Evolutionary conservation across 1,140 invertebrate species (phyloP), one percentile per base, ranked within the genome.

Genomic region (Macrocentrus cingulum): DNA sequence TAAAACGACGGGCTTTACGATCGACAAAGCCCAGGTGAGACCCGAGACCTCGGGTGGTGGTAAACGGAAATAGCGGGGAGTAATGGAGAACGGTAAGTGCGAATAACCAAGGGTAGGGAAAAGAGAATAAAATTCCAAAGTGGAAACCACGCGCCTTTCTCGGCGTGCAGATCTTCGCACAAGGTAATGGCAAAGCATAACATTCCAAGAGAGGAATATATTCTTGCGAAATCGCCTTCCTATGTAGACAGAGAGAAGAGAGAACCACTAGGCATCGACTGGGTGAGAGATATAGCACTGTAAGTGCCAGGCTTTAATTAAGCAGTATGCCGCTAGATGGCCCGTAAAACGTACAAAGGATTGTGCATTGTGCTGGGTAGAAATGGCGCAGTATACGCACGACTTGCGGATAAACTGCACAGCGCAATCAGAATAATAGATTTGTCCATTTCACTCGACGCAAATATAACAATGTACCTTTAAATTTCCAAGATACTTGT

Each of bases 81-180:
- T 58, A 58, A 58, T 58, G 56, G 56, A 34, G 55, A 57, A 57
- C 37, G 42, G 55, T 57, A 57, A 57, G 55, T 57, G 55, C 55
- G 55, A 57, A 45, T 32, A 51, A 51, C 29, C 15, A 13, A n/a
- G 1, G 34, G 13, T 15, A 13, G 25, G 32, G 29, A 15, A 37
- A 49, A 37, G 19, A 51, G 25, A 11, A 51, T 51, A 37, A 51
- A 51, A 51, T 51, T 51, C 29, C 16, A 39, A 8, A n/a, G 13
- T 39, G 13, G 36, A 39, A 39, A 39, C 36, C 36, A 15, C 36
- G 36, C 36, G 36, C 13, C 8, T 15, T 39, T 8, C 36, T n/a
- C n/a, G 2, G 36, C 25, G 25, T 29, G 25, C 25, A 39, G 7
- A 39, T 39, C 36, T 15, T 11, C 13, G 29, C 6, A 8, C 7